A percentile compares a stretch with the other conserved stretches of the same genome.
phyloP scores from a whole-genome alignment of 2,888 invertebrate species.

The Ectemnius cavifrons region DNA sequence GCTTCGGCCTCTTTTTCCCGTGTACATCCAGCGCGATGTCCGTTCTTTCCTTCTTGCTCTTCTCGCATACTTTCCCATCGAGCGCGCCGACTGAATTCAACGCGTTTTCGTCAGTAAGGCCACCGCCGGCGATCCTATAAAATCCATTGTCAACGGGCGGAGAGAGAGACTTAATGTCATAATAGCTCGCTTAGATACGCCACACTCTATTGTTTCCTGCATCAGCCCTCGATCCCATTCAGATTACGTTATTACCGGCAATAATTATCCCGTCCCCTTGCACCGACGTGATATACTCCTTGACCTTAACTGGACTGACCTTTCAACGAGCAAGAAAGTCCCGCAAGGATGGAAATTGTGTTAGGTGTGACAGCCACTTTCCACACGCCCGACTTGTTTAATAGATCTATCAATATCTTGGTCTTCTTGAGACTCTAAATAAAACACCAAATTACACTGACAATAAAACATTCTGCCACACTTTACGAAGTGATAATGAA shows the following conservation, averaged over 20 bases:
- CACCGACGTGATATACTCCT: constrained; percentile 9
- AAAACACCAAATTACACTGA: not conserved
- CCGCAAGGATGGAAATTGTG: not conserved
- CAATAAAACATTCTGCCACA: too few relatives aligned
- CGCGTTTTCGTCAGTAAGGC: constrained; percentile 22
- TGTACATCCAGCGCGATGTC: constrained; percentile 24
- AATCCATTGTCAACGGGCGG: constrained; percentile 21
- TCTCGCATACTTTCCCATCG: constrained; percentile 31
- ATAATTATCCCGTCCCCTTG: constrained; percentile 8
- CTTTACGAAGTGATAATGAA: too few relatives aligned
- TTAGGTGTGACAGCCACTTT: too few relatives aligned
- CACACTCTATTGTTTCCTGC: constrained; percentile 22
- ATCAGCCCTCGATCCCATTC: constrained; percentile 16
- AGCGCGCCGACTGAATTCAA: constrained; percentile 22
- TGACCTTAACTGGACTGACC: constrained; percentile 24
- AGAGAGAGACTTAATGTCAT: constrained; percentile 14
- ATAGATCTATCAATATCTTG: constrained; percentile 10
- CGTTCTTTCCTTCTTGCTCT: constrained; percentile 22
- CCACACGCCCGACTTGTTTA: too few relatives aligned
- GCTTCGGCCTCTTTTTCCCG: constrained; percentile 42
- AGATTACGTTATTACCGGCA: constrained; percentile 23
- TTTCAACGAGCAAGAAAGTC: not conserved
- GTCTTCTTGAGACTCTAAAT: constrained; percentile 14
- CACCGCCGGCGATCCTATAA: constrained; percentile 16
- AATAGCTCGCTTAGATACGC: constrained; percentile 18